A percentile compares a stretch with the other conserved stretches of the same genome.
phyloP scores from a whole-genome alignment of 2,113 vertebrate species.

The Grammatotria lemairii region DNA sequence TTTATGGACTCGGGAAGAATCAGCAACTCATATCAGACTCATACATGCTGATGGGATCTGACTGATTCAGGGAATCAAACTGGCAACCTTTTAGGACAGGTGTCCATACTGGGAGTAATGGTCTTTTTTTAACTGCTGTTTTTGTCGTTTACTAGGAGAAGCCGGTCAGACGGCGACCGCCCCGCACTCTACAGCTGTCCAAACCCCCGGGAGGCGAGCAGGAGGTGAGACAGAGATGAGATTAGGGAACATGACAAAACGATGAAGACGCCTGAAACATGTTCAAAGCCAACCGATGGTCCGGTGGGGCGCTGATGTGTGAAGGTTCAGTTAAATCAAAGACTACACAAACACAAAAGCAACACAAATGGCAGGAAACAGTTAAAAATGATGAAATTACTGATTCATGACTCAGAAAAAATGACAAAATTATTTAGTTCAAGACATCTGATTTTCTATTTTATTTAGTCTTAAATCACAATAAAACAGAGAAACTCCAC shows the following conservation, averaged over 20 bases:
- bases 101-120: background rate
- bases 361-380: background rate
- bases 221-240: constrained; percentile 11
- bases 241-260: background rate
- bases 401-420: background rate
- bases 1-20: background rate
- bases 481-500: background rate
- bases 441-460: accelerated
- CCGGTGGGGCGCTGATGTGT: background rate
- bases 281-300: background rate
- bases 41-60: background rate
- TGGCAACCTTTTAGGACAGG: background rate
- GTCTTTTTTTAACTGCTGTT: background rate
- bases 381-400: background rate
- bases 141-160: constrained; percentile 26
- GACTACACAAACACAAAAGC: background rate
- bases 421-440: background rate
- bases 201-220: background rate
- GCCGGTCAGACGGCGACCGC: constrained; percentile 39
- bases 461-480: background rate
- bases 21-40: background rate
- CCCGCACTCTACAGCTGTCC: constrained; percentile 27
- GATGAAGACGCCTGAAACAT: background rate
- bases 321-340: background rate
- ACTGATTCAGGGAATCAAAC: background rate